Evolutionary conservation across 1,140 invertebrate species (phyloP), one percentile per base, ranked within the genome.

Genomic region (Lordiphosa stackelbergi): DNA sequence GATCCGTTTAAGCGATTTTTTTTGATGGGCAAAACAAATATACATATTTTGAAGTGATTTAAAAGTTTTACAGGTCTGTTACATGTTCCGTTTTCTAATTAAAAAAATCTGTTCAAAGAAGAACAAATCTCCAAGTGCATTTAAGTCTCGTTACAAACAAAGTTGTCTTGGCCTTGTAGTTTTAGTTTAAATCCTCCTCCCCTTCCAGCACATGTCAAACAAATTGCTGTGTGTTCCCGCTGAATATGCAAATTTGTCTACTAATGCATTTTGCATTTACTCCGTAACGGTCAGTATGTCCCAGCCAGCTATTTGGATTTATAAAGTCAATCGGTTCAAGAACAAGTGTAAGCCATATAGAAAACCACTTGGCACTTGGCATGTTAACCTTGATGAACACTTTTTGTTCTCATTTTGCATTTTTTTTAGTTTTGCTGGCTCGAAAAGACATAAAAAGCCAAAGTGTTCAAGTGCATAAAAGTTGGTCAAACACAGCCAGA

Each of bases 331-430:
- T 28, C 61, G 35, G 61, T 66, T 53, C 34, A 41, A 70, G 59
- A 74, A 73, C 63, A 57, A 59, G 69, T 73, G 74, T 22, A 7
- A 8, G 7, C 6, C 28, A 31, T 31, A 31, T 31, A 31, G 28
- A 31, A 22, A 47, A 41, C 66, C 68, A 71, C 57, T 71, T 66
- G 62, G 11, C 53, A 47, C 66, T 65, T 65, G 62, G 49, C 70
- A 81, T 22, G 66, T 69, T 71, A 64, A 71, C 75, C 75, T 79
- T 78, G 73, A 78, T 69, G 68, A 63, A 53, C 48, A 54, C 46
- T 70, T 68, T 52, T 63, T 51, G 28, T 66, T 68, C 54, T 68
- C 53, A 31, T 58, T 58, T 52, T 45, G 49, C 40, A 16, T 53
- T 28, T 37, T 48, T 28, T 40, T 48, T 48, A 28, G 22, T 40